Percentiles rank a stretch among this genome's conserved stretches.
phyloP scores from a whole-genome alignment of 2,888 invertebrate species.

The Rotaria magnacalcarata region DNA sequence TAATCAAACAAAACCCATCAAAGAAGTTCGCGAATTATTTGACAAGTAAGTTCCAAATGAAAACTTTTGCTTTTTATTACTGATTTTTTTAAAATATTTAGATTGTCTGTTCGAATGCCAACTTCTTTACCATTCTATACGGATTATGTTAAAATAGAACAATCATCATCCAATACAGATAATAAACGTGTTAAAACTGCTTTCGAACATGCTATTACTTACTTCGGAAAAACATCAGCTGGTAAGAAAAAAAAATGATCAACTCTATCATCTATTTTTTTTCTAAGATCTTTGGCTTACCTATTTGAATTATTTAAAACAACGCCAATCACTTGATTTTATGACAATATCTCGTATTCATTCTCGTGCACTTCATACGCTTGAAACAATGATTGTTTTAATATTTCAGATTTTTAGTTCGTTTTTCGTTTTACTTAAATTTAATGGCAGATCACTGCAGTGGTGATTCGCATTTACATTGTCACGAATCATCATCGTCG shows the following conservation, averaged over 20 bases:
- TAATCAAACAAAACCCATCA: constrained; percentile 4
- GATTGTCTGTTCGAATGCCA: not conserved
- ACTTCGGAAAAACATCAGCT: constrained; percentile 37
- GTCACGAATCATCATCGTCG: not conserved
- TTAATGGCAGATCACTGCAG: not conserved
- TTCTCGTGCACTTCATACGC: constrained; percentile 10
- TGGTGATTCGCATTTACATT: not conserved
- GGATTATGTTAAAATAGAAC: constrained; percentile 41
- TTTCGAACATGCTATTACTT: constrained; percentile 42
- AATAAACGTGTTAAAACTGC: constrained; percentile 29
- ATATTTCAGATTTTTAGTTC: not conserved
- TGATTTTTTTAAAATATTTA: not conserved
- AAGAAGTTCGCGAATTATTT: constrained; percentile 39
- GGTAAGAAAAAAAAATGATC: not conserved
- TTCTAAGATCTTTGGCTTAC: constrained; percentile 11
- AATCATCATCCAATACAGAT: constrained; percentile 18
- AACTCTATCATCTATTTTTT: not conserved
- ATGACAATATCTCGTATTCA: constrained; percentile 12
- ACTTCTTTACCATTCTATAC: constrained; percentile 35
- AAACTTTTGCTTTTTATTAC: not conserved
- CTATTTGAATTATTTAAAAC: constrained; percentile 8
- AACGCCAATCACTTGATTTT: constrained; percentile 24
- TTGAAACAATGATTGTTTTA: constrained; percentile 11
- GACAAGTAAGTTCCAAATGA: not conserved
- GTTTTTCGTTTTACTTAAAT: too few relatives aligned